These are phyloP conservation scores for Sarcophaga variegata DNA, from an alignment of 2,888 invertebrate genomes.

Conservation along the genomic window DNA sequence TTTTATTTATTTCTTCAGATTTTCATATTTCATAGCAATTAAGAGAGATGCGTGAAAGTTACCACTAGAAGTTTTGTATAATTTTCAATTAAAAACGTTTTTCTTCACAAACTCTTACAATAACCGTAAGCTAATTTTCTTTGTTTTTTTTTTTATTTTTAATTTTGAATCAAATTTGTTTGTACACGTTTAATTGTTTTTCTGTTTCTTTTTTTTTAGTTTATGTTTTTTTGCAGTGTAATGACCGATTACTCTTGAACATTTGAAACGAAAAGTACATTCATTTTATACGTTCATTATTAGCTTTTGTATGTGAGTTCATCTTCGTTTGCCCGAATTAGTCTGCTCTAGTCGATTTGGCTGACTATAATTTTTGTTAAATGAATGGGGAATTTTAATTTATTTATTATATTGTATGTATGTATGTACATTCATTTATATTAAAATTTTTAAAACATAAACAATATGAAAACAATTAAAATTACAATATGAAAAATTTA, in stretches of 20 bases:
- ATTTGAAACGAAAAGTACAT: constrained; percentile 25
- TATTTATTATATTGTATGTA: neutral
- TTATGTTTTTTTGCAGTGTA: constrained; percentile 24
- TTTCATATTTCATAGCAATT: constrained; percentile 35
- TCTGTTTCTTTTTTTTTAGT: constrained; percentile 7
- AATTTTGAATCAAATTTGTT: constrained; percentile 30
- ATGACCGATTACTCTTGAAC: constrained; percentile 58
- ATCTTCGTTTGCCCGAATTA: constrained; percentile 37
- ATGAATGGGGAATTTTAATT: neutral
- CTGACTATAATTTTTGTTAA: constrained; percentile 20
- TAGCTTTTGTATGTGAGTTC: constrained; percentile 46
- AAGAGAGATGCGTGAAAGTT: constrained; percentile 54
- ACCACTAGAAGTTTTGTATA: constrained; percentile 3
- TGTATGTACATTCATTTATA: neutral
- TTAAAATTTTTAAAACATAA: neutral
- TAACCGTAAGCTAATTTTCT: constrained; percentile 37
- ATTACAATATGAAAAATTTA: too few species aligned
- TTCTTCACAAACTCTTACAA: neutral
- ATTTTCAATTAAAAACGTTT: constrained; percentile 3
- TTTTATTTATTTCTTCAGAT: constrained; percentile 16
- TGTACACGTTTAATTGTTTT: constrained; percentile 18
- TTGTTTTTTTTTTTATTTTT: constrained; percentile 11
- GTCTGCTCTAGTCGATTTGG: neutral
- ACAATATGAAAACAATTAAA: too few species aligned
- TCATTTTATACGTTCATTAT: constrained; percentile 50